Evolutionary conservation across 2,888 invertebrate species (phyloP).

Genomic region (Luperina nickerlii): DNA sequence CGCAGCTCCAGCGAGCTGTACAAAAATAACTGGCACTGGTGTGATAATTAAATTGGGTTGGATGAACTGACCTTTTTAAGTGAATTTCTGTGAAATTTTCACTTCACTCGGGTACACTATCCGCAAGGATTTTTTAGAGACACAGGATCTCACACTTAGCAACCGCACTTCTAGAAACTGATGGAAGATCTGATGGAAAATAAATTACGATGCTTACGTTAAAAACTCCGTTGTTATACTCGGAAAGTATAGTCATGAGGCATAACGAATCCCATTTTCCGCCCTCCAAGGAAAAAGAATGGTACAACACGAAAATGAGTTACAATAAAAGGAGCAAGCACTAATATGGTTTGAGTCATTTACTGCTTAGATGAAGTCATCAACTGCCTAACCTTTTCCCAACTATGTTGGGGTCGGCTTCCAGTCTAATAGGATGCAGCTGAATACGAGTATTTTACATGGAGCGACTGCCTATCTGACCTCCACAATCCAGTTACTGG

Average conservation of each 20-base stretch:
- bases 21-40: constrained; percentile 45
- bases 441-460: too few species aligned
- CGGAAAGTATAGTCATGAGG: neutral
- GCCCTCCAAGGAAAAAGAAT: neutral
- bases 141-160: neutral
- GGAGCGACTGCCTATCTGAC: too few species aligned
- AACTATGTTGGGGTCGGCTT: too few species aligned
- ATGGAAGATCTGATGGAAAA: neutral
- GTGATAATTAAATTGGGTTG: constrained; percentile 36
- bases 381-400: too few species aligned
- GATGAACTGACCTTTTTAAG: constrained; percentile 5
- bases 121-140: neutral
- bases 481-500: too few species aligned
- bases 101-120: neutral
- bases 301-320: neutral
- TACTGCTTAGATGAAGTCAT: neutral
- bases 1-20: constrained; percentile 40
- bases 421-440: too few species aligned
- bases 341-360: constrained; percentile 6
- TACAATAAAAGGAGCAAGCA: neutral
- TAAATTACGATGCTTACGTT: neutral
- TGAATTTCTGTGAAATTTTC: constrained; percentile 10
- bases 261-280: constrained; percentile 10
- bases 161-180: neutral
- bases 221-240: neutral